A percentile compares a stretch with the other conserved stretches of the same genome.
phyloP scores from a whole-genome alignment of 2,888 invertebrate genomes.

The Dinocampus coccinellae region DNA sequence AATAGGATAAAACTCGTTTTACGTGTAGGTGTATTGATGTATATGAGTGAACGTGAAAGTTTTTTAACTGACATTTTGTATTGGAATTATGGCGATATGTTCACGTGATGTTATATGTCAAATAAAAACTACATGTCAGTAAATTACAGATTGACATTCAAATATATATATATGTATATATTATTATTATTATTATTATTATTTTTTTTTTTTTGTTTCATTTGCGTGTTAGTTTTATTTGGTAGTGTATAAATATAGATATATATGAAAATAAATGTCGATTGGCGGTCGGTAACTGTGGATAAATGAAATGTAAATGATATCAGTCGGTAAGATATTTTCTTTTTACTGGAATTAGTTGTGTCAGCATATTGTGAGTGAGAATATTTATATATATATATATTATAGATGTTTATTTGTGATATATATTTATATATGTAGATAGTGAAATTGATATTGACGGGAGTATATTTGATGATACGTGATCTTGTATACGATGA shows the following conservation, averaged over 20 bases:
- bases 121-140: neutral
- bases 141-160: neutral
- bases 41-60: neutral
- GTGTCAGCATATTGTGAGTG: constrained; percentile 3
- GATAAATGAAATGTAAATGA: constrained; percentile 22
- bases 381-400: neutral
- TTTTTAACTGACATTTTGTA: constrained; percentile 1
- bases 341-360: constrained; percentile 10
- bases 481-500: constrained; percentile 27
- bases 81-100: constrained; percentile 3
- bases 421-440: neutral
- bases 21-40: neutral
- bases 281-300: constrained; percentile 32
- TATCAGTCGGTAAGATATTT: constrained; percentile 33
- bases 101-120: neutral
- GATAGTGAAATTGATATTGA: constrained; percentile 16
- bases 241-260: no score
- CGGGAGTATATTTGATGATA: constrained; percentile 25
- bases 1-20: neutral
- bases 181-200: neutral
- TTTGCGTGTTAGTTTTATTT: neutral
- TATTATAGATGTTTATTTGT: neutral
- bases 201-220: no score
- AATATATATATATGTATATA: neutral
- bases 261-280: constrained; percentile 8